phyloP scores from a whole-genome alignment of 2,888 invertebrate species.

The Pristionchus exspectatus region DNA sequence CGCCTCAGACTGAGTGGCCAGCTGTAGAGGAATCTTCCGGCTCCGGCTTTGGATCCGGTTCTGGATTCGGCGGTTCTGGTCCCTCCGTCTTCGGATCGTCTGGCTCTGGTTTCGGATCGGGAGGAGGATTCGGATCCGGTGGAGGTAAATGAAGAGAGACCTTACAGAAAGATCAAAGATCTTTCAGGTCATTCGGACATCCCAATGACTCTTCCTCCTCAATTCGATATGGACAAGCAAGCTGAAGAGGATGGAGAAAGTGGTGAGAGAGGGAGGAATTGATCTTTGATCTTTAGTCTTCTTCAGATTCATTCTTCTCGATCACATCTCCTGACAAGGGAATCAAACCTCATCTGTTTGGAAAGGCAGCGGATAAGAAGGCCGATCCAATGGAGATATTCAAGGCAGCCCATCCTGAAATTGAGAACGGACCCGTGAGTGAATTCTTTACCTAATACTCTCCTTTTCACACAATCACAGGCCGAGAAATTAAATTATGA shows the following conservation, averaged over 20 bases:
- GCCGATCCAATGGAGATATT: slow-evolving; percentile 37
- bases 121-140: slow-evolving; percentile 20
- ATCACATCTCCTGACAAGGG: slow-evolving; percentile 46
- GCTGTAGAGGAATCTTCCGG: not conserved
- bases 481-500: too few relatives aligned
- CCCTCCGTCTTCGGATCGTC: not conserved
- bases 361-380: not conserved
- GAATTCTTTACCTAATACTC: not conserved
- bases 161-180: not conserved
- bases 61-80: not conserved
- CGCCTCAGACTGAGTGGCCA: slow-evolving; percentile 33
- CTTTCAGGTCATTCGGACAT: slow-evolving; percentile 16
- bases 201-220: slow-evolving; percentile 55
- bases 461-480: not conserved
- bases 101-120: slow-evolving; percentile 34
- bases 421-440: not conserved
- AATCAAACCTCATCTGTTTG: slow-evolving; percentile 54
- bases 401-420: slow-evolving; percentile 11
- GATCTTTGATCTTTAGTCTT: slow-evolving; percentile 16
- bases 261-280: not conserved
- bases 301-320: slow-evolving; percentile 54
- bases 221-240: slow-evolving; percentile 54
- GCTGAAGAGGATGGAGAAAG: slow-evolving; percentile 7
- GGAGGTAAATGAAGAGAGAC: not conserved
- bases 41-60: not conserved